Base-by-base conservation (phyloP, 2,888 invertebrate species). In the Orthosia cruda region DNA sequence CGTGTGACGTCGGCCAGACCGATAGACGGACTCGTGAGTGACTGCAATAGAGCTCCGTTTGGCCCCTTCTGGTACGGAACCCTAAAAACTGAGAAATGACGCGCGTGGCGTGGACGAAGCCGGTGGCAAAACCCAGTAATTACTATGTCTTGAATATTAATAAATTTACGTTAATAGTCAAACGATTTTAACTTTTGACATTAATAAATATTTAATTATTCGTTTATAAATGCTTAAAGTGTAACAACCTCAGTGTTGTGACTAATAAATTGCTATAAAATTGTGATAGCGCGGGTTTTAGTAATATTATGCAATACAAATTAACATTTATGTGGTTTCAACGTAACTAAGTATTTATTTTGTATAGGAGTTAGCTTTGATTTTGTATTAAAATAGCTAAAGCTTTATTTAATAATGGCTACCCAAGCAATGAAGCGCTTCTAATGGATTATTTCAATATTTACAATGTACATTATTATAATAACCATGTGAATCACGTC, bases 121-220 rank as follows among this genome's bases (percentile, higher is more conserved):
- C 40, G 40, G 40, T 40, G 40, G 40, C 40, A 40, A 40, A 40
- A 40, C 7, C 40, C 9, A 40, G 40, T 49, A 61, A 55, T 52
- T 66, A 61, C 66, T 50, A 49, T 32, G 65, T 65, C 50, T 59
- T 82, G 83, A 82, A 83, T 83, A 79, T 55, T 71, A 66, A 82
- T 62, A 55, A 1, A 65, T 71, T 82, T 82, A 61, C 54, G 68
- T 71, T 49, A 59, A 80, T 76, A 84, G 80, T 84, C 83, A 55
- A 79, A 85, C 84, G 72, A 76, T 86, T 85, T 89, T 83, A 90
- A 89, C 91, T 89, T 91, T 89, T 91, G 91, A 89, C 91, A 90
- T 89, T 87, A 82, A 89, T 90, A 83, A 88, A 91, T 91, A 88
- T 88, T 89, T 87, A 86, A 89, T 87, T 81, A 74, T 82, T 79